Conservation (phyloP, 23 tunicate genomes). For the Trididemnum nubilum region DNA sequence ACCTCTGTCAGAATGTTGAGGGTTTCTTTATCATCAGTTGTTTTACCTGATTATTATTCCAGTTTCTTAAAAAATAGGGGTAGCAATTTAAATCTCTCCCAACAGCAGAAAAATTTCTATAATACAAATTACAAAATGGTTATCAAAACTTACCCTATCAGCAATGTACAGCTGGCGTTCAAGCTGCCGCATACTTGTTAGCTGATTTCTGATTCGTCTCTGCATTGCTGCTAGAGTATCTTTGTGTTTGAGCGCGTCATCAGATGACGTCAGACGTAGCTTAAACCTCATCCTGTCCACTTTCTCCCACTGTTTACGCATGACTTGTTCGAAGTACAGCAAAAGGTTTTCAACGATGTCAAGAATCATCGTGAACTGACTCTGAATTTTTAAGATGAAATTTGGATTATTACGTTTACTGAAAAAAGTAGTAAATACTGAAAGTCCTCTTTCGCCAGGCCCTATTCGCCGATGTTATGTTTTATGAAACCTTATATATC, state of each 20-base stretch:
- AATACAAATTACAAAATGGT: too few species aligned
- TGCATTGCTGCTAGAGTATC: constrained; percentile 69
- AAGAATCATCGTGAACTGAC: constrained; percentile 86
- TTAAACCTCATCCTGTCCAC: constrained; percentile 81
- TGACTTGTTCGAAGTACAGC: constrained; percentile 96
- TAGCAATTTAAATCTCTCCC: too few species aligned
- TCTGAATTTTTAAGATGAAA: constrained; percentile 28
- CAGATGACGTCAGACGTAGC: constrained; percentile 85
- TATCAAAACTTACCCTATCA: constrained; percentile 73
- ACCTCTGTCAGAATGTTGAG: constrained; percentile 68
- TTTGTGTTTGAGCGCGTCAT: constrained; percentile 67
- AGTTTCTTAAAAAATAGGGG: too few species aligned
- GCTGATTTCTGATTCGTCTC: constrained; percentile 57
- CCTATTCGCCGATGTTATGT: too few species aligned
- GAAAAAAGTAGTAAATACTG: constrained; percentile 5
- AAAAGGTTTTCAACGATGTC: constrained; percentile 96
- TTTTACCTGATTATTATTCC: constrained; percentile 43
- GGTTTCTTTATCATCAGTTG: constrained; percentile 86
- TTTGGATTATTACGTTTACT: too few species aligned
- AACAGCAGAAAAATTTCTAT: too few species aligned
- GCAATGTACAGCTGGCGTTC: constrained; percentile 71
- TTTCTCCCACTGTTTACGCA: constrained; percentile 78
- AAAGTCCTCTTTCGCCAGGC: background rate
- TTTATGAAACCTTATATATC: too few species aligned
- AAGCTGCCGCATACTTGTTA: constrained; percentile 75